A percentile compares a stretch with the other conserved stretches of the same genome.
Evolutionary conservation across 1,140 invertebrate species (phyloP).

Genomic region (Bombyx mandarina): DNA sequence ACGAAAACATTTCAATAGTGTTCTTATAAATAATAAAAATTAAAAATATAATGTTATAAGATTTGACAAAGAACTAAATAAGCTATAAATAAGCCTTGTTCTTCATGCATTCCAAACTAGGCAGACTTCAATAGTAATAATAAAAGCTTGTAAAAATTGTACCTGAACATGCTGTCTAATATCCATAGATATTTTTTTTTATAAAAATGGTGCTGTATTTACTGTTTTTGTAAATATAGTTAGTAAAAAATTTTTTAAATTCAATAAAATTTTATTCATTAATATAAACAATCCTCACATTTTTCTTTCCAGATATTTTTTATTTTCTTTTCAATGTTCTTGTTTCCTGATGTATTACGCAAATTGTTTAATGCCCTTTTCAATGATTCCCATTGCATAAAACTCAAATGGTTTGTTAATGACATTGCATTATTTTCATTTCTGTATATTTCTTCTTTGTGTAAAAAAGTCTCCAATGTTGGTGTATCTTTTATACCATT

Average conservation of each 20-base stretch:
- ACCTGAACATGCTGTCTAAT: too few relatives aligned
- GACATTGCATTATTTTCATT: slow-evolving; percentile 33
- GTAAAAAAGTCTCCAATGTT: slow-evolving; percentile 43
- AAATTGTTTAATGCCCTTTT: slow-evolving; percentile 36
- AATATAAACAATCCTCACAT: slow-evolving; percentile 37
- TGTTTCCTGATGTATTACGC: slow-evolving; percentile 23
- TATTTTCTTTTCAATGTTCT: slow-evolving; percentile 46
- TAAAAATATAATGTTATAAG: too few relatives aligned
- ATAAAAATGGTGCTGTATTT: slow-evolving; percentile 49
- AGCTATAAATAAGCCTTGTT: too few relatives aligned
- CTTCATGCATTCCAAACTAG: too few relatives aligned
- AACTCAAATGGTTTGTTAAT: slow-evolving; percentile 53
- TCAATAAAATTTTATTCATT: slow-evolving; percentile 30
- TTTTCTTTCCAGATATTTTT: slow-evolving; percentile 55
- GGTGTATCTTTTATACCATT: slow-evolving; percentile 33
- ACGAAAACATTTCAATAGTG: too few relatives aligned
- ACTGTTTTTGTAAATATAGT: slow-evolving; percentile 33
- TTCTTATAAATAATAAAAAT: too few relatives aligned
- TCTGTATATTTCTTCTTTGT: slow-evolving; percentile 50
- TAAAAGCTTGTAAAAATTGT: slow-evolving; percentile 5
- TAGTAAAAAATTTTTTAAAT: slow-evolving; percentile 35
- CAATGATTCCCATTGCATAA: slow-evolving; percentile 64
- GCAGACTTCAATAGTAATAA: background rate
- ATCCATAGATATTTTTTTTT: slow-evolving; percentile 7
- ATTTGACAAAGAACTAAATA: too few relatives aligned